Conservation (phyloP, 1,140 invertebrate species). For the Temnothorax longispinosus region DNA sequence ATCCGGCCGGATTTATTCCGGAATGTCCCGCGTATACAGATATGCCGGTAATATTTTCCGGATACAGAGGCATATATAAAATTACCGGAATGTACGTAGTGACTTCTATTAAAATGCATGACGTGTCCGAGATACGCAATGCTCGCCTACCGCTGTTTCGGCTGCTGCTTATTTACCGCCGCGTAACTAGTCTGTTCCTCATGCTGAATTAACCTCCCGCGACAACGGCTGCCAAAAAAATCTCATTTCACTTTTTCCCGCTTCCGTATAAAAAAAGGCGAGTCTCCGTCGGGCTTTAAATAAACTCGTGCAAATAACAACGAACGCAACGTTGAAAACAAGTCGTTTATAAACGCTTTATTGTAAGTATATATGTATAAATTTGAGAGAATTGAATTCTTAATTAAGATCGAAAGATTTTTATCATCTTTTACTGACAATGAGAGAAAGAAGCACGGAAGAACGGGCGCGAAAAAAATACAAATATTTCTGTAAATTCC, state of each 20-base stretch:
- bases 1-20: background rate
- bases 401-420: background rate
- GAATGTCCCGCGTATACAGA: background rate
- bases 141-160: slow-evolving; percentile 11
- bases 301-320: background rate
- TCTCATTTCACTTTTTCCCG: slow-evolving; percentile 5
- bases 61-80: background rate
- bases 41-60: background rate
- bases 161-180: slow-evolving; percentile 13
- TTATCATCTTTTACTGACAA: background rate
- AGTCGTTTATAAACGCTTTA: background rate
- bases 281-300: background rate
- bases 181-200: slow-evolving; percentile 16
- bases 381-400: background rate
- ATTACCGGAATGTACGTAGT: slow-evolving; percentile 36
- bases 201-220: background rate
- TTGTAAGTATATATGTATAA: background rate
- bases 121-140: slow-evolving; percentile 20
- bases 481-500: background rate
- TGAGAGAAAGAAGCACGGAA: background rate
- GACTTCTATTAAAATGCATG: slow-evolving; percentile 58
- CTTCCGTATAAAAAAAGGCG: background rate
- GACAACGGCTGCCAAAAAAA: slow-evolving; percentile 16
- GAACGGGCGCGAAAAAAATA: background rate
- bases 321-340: too few relatives aligned